Percentiles rank a stretch among this genome's conserved stretches.
phyloP scores from a whole-genome alignment of 2,113 vertebrate species.

The Cichladusa arquata region DNA sequence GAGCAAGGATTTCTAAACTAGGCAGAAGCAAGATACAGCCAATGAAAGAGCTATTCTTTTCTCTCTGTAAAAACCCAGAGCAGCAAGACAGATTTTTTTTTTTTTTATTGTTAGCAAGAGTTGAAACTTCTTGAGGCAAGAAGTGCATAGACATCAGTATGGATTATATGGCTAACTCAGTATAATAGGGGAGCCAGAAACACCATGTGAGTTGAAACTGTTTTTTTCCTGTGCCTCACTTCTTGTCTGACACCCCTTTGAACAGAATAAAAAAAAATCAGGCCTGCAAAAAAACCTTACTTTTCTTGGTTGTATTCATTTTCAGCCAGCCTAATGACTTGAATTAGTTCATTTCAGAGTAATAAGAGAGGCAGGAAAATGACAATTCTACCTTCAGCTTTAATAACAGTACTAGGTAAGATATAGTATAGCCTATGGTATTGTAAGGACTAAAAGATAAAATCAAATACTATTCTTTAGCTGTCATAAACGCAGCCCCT shows the following conservation, averaged over 20 bases:
- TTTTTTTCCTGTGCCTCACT: background rate
- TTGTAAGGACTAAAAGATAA: background rate
- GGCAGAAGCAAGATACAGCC: background rate
- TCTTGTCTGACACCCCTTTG: background rate
- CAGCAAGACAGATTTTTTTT: background rate
- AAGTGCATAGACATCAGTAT: background rate
- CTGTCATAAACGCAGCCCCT: background rate
- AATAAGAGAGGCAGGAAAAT: background rate
- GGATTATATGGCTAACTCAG: rapidly evolving
- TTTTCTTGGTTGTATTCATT: background rate
- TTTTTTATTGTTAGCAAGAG: background rate
- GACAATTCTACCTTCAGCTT: background rate
- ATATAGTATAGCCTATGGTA: rapidly evolving
- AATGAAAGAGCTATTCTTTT: background rate
- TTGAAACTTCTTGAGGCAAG: background rate
- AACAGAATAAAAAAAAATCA: background rate
- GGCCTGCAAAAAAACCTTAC: background rate
- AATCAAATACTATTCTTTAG: background rate
- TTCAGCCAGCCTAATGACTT: background rate
- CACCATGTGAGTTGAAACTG: background rate
- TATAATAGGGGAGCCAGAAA: background rate
- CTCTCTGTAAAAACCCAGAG: background rate
- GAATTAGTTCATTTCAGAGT: background rate
- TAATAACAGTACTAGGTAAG: background rate
- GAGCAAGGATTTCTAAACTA: background rate